Conservation (phyloP, 2,888 invertebrate genomes). For the Dromius quadrimaculatus region DNA sequence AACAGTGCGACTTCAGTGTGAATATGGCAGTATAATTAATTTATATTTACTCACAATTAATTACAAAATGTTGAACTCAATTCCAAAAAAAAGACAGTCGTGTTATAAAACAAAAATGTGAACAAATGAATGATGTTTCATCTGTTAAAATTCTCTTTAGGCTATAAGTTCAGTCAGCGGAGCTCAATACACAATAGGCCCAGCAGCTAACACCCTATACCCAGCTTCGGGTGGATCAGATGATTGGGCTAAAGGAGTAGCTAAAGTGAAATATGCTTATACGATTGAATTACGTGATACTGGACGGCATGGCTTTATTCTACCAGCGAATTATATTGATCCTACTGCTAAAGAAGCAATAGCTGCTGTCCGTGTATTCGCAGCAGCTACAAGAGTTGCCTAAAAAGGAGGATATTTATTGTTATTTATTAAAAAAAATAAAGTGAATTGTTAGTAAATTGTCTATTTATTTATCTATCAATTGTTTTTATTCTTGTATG, state of each 20-base stretch:
- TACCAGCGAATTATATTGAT: constrained; percentile 83
- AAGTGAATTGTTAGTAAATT: constrained; percentile 28
- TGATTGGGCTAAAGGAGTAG: constrained; percentile 91
- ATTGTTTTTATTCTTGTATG: neutral
- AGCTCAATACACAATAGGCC: constrained; percentile 79
- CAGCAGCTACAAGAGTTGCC: constrained; percentile 29
- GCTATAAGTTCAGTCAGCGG: constrained; percentile 74
- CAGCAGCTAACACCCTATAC: constrained; percentile 82
- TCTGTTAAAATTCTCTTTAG: constrained; percentile 61
- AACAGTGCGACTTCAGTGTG: no score
- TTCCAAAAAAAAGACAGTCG: no score
- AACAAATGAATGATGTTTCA: neutral
- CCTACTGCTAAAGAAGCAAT: constrained; percentile 81
- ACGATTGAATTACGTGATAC: constrained; percentile 91
- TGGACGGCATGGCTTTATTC: constrained; percentile 86
- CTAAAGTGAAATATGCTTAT: constrained; percentile 87
- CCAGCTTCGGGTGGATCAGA: constrained; percentile 87
- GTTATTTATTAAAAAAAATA: constrained; percentile 49
- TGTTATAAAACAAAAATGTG: no score
- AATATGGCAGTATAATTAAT: no score
- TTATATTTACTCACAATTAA: no score
- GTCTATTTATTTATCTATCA: constrained; percentile 27
- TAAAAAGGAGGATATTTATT: constrained; percentile 37
- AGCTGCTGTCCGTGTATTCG: constrained; percentile 74
- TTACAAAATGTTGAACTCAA: no score